Evolutionary conservation across 1,140 invertebrate species (phyloP).

Genomic region (Physella acuta): DNA sequence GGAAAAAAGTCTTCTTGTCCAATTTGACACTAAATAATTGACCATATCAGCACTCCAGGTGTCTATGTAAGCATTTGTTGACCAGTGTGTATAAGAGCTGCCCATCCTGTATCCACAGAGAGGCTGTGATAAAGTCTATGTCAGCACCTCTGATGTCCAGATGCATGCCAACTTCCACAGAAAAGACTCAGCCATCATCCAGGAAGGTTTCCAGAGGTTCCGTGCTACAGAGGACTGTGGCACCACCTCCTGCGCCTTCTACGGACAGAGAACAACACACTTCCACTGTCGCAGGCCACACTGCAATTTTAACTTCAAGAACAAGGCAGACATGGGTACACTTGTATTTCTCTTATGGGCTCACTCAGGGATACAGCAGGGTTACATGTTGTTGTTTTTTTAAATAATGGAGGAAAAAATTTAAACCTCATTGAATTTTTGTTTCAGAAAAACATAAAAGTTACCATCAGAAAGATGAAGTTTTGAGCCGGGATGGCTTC

Average conservation of each 20-base stretch:
- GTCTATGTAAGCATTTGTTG: too few relatives aligned
- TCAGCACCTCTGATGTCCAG: conserved; percentile 97
- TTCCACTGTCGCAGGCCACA: conserved; percentile 90
- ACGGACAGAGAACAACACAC: conserved; percentile 93
- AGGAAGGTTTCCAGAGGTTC: conserved; percentile 92
- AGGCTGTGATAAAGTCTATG: conserved; percentile 95
- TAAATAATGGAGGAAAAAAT: too few relatives aligned
- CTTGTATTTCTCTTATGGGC: neutral
- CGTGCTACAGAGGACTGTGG: conserved; percentile 89
- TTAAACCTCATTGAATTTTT: too few relatives aligned
- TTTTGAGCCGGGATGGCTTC: conserved; percentile 91
- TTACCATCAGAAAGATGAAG: conserved; percentile 97
- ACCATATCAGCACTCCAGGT: too few relatives aligned
- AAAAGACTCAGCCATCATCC: conserved; percentile 95
- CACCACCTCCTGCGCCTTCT: conserved; percentile 83
- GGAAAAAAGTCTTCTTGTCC: too few relatives aligned
- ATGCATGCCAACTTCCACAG: conserved; percentile 99
- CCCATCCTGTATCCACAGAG: too few relatives aligned
- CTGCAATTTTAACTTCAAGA: conserved; percentile 96
- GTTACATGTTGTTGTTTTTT: too few relatives aligned
- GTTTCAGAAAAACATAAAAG: conserved; percentile 96
- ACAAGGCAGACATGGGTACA: conserved; percentile 98
- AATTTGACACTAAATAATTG: too few relatives aligned
- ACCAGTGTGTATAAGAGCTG: too few relatives aligned
- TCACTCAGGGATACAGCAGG: too few relatives aligned